Conservation (phyloP, 1,140 invertebrate species). For the Drosophila sp. region DNA sequence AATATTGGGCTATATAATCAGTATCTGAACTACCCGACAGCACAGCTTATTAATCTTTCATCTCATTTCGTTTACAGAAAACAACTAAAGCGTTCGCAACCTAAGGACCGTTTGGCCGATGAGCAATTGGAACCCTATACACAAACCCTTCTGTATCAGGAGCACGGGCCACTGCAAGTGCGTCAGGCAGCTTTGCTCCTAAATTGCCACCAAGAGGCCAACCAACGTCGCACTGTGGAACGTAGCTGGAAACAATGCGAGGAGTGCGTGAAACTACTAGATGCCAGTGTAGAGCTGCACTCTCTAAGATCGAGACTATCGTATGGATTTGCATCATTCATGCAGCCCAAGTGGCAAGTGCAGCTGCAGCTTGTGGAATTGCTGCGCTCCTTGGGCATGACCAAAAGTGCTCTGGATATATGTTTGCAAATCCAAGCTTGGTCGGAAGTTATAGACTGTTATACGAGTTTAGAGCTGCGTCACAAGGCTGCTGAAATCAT, state of each 20-base stretch:
- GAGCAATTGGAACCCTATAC: slow-evolving; percentile 93
- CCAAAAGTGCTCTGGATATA: slow-evolving; percentile 93
- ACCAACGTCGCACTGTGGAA: slow-evolving; percentile 91
- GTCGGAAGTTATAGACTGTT: slow-evolving; percentile 97
- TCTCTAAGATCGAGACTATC: slow-evolving; percentile 79
- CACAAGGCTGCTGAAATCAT: slow-evolving; percentile 96
- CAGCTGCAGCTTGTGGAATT: slow-evolving; percentile 91
- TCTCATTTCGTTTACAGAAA: slow-evolving; percentile 81
- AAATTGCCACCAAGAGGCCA: slow-evolving; percentile 90
- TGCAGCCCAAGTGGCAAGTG: slow-evolving; percentile 90
- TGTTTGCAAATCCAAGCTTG: slow-evolving; percentile 92
- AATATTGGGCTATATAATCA: too few relatives aligned
- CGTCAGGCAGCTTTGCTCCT: slow-evolving; percentile 88
- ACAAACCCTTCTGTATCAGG: slow-evolving; percentile 86
- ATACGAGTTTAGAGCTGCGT: slow-evolving; percentile 90
- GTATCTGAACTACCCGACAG: too few relatives aligned
- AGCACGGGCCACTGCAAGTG: slow-evolving; percentile 89
- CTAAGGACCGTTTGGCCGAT: slow-evolving; percentile 89
- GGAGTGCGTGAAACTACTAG: slow-evolving; percentile 87
- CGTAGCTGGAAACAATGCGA: slow-evolving; percentile 94
- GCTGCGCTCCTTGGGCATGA: slow-evolving; percentile 90
- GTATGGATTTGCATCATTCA: slow-evolving; percentile 87
- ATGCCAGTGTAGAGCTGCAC: slow-evolving; percentile 27
- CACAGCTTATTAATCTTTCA: slow-evolving; percentile 15
- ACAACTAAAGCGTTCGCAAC: slow-evolving; percentile 88